Evolutionary conservation across 2,888 invertebrate genomes (phyloP), one percentile per base, ranked within the genome.

Genomic region (Scelioninae gen. 1): DNA sequence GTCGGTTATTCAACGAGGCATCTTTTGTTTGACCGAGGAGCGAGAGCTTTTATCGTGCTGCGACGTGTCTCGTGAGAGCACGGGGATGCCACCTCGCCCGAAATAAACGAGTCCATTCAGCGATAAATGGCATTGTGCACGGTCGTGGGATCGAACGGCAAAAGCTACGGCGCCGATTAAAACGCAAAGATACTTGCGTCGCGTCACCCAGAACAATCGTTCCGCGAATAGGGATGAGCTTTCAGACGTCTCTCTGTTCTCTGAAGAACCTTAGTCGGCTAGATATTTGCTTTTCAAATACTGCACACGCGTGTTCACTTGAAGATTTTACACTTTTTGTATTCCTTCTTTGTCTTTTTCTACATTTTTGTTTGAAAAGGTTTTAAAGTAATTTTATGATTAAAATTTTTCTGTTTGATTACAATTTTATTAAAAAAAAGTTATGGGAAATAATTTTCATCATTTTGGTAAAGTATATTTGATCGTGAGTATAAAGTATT

Each of bases 71-170:
- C 51, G 43, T 15, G 23, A 9, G 23, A 47, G 11, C 47, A 5
- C 13, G 23, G 62, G 13, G 49, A 11, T 63, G 45, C 53, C 62
- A 62, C 53, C 53, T 32, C 65, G 34, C 56, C 75, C 49, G 75
- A 75, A 75, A 75, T 75, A 65, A 75, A 75, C 65, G 74, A 75
- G 65, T 49, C 56, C 65, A 75, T 75, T 75, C 74, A 75, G 65
- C 56, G 63, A 56, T 75, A 75, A 63, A 75, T 75, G 74, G 62
- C 63, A 74, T 74, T 74, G 72, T 72, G 74, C 62, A 13, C 51
- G 38, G 13, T n/a, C 60, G 60, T 60, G 62, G 62, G 45, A 63
- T 63, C 55, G 45, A 47, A 43, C 47, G 34, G 29, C 51, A 23
- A 49, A 53, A 40, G 47, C 23, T 13, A 32, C 32, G 68, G 29